Evolutionary conservation across 2,888 invertebrate species (phyloP).

Genomic region (Lissocephala sabroskyi): DNA sequence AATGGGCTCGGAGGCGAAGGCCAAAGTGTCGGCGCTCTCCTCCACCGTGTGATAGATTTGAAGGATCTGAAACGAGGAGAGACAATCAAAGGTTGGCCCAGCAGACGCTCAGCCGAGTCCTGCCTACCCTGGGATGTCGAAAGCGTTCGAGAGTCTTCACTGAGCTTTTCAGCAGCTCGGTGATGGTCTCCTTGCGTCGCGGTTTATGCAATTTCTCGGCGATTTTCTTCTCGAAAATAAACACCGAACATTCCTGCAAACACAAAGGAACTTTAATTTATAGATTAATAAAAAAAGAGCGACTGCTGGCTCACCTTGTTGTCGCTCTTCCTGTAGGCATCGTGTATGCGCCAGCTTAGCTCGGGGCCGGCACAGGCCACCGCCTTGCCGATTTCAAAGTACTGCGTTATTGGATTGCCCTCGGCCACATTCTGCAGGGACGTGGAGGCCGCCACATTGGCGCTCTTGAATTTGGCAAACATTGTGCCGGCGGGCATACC

Average conservation of each 20-base stretch:
- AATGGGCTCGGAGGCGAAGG: constrained; percentile 95
- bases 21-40: constrained; percentile 89
- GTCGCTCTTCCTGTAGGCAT: constrained; percentile 89
- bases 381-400: constrained; percentile 90
- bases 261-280: neutral
- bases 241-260: constrained; percentile 90
- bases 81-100: neutral
- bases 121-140: constrained; percentile 83
- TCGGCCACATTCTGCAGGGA: constrained; percentile 76
- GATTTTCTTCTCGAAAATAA: constrained; percentile 92
- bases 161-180: constrained; percentile 87
- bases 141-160: constrained; percentile 86
- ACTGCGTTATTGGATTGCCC: constrained; percentile 88
- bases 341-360: constrained; percentile 92
- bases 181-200: constrained; percentile 91
- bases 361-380: constrained; percentile 88
- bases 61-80: constrained; percentile 72
- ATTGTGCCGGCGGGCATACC: constrained; percentile 76
- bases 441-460: constrained; percentile 72
- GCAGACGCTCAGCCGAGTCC: neutral
- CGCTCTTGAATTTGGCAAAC: constrained; percentile 83
- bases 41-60: constrained; percentile 83
- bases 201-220: constrained; percentile 95
- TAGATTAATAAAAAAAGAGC: neutral
- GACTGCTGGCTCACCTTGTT: constrained; percentile 83